A percentile compares a stretch with the other conserved stretches of the same genome.
Conservation (phyloP, 2,797 vertebrate species). For the Tapera naevia region DNA sequence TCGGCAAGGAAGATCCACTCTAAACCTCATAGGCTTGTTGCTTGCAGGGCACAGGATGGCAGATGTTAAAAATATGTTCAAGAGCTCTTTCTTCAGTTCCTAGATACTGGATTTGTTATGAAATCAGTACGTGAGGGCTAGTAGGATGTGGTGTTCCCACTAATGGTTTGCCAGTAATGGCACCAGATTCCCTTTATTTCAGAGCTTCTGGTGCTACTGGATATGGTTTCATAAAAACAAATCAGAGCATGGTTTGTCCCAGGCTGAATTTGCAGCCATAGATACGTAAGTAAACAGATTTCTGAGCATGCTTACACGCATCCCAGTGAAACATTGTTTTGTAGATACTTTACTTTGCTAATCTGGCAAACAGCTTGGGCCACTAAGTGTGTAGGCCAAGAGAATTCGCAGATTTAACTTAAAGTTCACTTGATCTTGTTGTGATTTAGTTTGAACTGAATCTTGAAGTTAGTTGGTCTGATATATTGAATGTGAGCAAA, state of each 20-base stretch:
- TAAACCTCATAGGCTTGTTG: not conserved
- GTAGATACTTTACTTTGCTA: not conserved
- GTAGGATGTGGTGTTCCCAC: not conserved
- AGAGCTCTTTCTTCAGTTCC: not conserved
- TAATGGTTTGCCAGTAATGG: not conserved
- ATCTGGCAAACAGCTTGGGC: not conserved
- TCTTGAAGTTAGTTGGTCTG: not conserved
- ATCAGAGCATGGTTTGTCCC: not conserved
- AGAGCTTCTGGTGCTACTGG: not conserved
- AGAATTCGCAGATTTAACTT: not conserved
- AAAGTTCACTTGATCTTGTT: not conserved
- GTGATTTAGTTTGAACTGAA: not conserved
- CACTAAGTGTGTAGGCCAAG: not conserved
- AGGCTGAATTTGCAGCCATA: not conserved
- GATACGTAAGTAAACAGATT: not conserved
- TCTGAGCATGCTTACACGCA: not conserved
- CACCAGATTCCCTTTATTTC: not conserved
- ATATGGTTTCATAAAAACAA: not conserved
- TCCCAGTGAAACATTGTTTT: not conserved
- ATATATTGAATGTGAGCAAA: not conserved
- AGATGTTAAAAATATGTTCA: not conserved
- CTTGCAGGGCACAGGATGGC: not conserved
- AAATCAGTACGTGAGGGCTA: not conserved
- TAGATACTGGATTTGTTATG: not conserved
- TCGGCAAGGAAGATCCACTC: fast-evolving